Evolutionary conservation across 2,113 vertebrate genomes (phyloP), one percentile per base, ranked within the genome.

Genomic region (Oxyruncus cristatus): DNA sequence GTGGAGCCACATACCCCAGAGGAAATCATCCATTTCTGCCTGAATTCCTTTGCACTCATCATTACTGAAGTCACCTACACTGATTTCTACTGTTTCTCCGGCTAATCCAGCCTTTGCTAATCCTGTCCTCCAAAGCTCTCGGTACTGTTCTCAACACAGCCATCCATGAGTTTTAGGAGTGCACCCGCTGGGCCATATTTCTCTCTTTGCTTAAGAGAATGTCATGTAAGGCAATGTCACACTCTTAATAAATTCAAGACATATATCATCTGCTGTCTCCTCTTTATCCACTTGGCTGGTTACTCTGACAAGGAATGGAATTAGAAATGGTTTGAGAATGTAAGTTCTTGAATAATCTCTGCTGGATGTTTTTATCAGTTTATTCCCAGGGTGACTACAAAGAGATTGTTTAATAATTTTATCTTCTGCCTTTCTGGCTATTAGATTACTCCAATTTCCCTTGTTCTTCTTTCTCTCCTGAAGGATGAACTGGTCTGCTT

Each of bases 271-370:
- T 85, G 56, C 94, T 95, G 47, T 47, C 52, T 92, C 9, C 47
- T 90, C 71, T 82, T 95, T 88, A 82, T 95, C 56, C 82, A 79
- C 85, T 82, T 67, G 85, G 52, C 85, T 82, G 39, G 75, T 93
- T 79, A 30, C 66, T 90, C 52, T 93, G 93, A 88, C 91, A 93
- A 85, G 42, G 74, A 88, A 63, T 67, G 85, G 88, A 90, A 92
- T 90, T 79, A 82, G 71, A 82, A 91, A 74, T 67, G 56, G 74
- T 58, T 70, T 90, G 94, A 92, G 78, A 72, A 56, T 82, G 47
- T 20, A 14, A 1, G 35, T 63, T 78, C 82, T 94, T 82, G 82
- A 88, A 74, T 85, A 71, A 78, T 89, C 73, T 85, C 12, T 88
- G 61, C 61, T 63, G 92, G 21, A 50, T 74, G 22, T 35, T 93